Conservation (phyloP, 35 echinoderm and acorn worm species). For the Lytechinus pictus region DNA sequence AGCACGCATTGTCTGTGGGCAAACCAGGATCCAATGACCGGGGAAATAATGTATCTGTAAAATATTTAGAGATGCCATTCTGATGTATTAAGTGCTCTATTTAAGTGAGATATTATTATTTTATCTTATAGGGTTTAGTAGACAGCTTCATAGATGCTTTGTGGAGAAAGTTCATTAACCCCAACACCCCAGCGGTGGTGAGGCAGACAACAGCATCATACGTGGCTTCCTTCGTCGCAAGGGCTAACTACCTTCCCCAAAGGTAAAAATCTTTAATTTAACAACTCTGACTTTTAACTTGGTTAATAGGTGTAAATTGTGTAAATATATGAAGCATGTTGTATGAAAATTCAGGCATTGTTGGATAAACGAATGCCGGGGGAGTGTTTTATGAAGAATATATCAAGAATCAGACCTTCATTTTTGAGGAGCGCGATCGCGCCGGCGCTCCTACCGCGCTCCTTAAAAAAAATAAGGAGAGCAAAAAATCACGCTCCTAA, state of each 20-base stretch:
- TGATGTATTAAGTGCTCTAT: not conserved
- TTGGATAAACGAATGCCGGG: too few species aligned
- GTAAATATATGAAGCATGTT: not conserved
- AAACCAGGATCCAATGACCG: too few species aligned
- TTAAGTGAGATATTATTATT: not conserved
- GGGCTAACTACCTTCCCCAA: constrained; percentile 75
- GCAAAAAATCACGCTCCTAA: too few species aligned
- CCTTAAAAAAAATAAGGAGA: too few species aligned
- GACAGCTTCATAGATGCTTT: constrained; percentile 90
- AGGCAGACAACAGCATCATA: constrained; percentile 85
- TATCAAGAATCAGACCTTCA: too few species aligned
- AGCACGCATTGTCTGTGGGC: too few species aligned
- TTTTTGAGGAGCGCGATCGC: too few species aligned
- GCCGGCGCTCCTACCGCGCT: too few species aligned
- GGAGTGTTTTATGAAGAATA: too few species aligned
- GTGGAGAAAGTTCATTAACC: constrained; percentile 89
- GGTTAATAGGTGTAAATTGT: too few species aligned
- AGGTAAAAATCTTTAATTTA: constrained; percentile 53
- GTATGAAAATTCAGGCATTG: too few species aligned
- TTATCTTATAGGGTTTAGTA: constrained; percentile 65
- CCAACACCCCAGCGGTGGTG: constrained; percentile 72
- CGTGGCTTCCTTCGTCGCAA: constrained; percentile 87
- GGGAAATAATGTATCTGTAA: too few species aligned
- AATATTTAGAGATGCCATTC: not conserved
- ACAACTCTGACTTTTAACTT: not conserved